phyloP scores from a whole-genome alignment of 2,888 invertebrate species.

The Megastigmus dorsalis region DNA sequence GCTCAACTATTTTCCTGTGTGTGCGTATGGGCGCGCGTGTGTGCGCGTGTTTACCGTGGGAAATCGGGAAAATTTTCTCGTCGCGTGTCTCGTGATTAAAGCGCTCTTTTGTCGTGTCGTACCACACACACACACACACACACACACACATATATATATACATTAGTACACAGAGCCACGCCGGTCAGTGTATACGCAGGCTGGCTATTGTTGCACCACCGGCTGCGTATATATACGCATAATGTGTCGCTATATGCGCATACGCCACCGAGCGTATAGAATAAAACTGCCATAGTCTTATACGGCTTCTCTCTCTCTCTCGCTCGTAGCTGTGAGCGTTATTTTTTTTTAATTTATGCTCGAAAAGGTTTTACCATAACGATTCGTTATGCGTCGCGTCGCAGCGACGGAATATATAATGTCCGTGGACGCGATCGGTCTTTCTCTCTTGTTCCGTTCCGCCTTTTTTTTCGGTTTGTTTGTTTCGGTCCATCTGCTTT shows the following conservation, averaged over 20 bases:
- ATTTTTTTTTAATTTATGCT: slow-evolving; percentile 30
- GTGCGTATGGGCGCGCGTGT: neutral
- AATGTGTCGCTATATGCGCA: too few species aligned
- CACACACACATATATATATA: too few species aligned
- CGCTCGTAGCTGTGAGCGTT: neutral
- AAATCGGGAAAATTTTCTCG: slow-evolving; percentile 5
- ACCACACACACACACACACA: too few species aligned
- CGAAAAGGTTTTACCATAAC: slow-evolving; percentile 23
- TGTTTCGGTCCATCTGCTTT: too few species aligned
- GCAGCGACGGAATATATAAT: neutral
- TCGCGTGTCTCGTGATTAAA: slow-evolving; percentile 41
- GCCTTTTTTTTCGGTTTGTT: neutral
- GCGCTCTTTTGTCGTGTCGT: slow-evolving; percentile 33
- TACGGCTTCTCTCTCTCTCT: neutral
- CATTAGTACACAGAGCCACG: too few species aligned
- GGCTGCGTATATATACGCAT: too few species aligned
- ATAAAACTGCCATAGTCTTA: slow-evolving; percentile 36
- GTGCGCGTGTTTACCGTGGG: neutral
- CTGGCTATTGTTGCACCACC: too few species aligned
- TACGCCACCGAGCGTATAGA: too few species aligned
- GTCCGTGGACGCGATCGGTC: neutral
- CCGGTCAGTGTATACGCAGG: too few species aligned
- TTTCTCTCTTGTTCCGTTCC: neutral
- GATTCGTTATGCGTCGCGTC: slow-evolving; percentile 3
- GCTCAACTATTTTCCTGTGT: too few species aligned